Evolutionary conservation across 2,113 vertebrate genomes (phyloP).

Genomic region (mouse (Mus musculus)): DNA sequence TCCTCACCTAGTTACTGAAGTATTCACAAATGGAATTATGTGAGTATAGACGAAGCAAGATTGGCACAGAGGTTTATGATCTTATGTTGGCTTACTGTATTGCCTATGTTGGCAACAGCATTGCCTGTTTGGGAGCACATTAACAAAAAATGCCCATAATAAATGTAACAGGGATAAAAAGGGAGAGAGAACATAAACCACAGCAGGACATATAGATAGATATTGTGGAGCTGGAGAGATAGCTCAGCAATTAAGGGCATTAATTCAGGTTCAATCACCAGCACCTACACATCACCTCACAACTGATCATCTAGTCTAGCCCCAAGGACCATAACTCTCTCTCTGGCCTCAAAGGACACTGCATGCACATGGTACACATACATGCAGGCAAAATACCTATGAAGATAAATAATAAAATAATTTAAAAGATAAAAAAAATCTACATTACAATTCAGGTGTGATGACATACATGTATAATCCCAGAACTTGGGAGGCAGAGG

Average conservation of each 20-base stretch:
- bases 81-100: neutral
- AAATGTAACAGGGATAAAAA: neutral
- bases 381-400: neutral
- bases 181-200: neutral
- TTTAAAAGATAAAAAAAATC: neutral
- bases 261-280: neutral
- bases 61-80: neutral
- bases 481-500: neutral
- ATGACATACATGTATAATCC: neutral
- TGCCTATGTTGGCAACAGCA: neutral
- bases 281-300: neutral
- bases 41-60: conserved; percentile 2
- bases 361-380: neutral
- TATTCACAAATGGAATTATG: conserved; percentile 30
- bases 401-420: neutral
- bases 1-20: neutral
- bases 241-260: neutral
- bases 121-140: neutral
- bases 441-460: neutral
- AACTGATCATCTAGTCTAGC: no score
- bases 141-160: conserved; percentile 1
- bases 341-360: neutral
- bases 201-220: neutral
- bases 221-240: neutral
- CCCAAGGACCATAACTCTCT: neutral